phyloP scores from a whole-genome alignment of 2,888 invertebrate species.

The Halictus ligatus region DNA sequence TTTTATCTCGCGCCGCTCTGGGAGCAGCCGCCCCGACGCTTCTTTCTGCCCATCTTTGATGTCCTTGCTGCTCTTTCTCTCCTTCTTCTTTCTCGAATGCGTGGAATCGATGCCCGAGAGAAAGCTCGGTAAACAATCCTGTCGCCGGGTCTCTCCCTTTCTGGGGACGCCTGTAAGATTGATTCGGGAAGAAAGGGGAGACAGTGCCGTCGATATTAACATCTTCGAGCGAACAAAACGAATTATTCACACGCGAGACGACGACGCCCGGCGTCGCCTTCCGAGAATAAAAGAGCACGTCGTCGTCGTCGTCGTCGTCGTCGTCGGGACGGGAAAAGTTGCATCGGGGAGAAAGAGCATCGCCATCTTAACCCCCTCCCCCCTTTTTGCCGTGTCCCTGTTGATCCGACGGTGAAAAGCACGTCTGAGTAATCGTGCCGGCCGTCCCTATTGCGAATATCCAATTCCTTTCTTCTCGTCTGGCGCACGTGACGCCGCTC shows the following conservation, averaged over 20 bases:
- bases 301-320: neutral
- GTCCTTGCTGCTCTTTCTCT: neutral
- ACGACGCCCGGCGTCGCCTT: conserved; percentile 50
- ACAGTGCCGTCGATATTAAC: conserved; percentile 53
- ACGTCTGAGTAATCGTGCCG: conserved; percentile 63
- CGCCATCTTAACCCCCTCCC: conserved; percentile 51
- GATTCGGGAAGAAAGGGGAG: conserved; percentile 23
- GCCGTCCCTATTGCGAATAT: conserved; percentile 57
- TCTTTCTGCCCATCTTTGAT: conserved; percentile 5
- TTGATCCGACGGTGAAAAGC: conserved; percentile 60
- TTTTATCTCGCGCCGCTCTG: conserved; percentile 74
- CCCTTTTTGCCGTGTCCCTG: conserved; percentile 31
- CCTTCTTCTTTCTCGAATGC: neutral
- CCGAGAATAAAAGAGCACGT: conserved; percentile 31
- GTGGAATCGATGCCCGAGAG: conserved; percentile 8
- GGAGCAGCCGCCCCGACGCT: conserved; percentile 24
- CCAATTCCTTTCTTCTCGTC: conserved; percentile 55
- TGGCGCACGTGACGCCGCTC: conserved; percentile 55
- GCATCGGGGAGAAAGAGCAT: conserved; percentile 50
- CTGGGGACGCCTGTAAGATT: conserved; percentile 4
- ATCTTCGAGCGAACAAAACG: conserved; percentile 68
- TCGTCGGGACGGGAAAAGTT: conserved; percentile 28
- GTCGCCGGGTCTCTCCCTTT: conserved; percentile 28
- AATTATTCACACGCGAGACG: conserved; percentile 72
- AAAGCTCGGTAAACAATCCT: conserved; percentile 56